Percentiles rank a stretch among this genome's conserved stretches.
phyloP scores from a whole-genome alignment of 2,888 invertebrate species.

The Melipona beecheii region DNA sequence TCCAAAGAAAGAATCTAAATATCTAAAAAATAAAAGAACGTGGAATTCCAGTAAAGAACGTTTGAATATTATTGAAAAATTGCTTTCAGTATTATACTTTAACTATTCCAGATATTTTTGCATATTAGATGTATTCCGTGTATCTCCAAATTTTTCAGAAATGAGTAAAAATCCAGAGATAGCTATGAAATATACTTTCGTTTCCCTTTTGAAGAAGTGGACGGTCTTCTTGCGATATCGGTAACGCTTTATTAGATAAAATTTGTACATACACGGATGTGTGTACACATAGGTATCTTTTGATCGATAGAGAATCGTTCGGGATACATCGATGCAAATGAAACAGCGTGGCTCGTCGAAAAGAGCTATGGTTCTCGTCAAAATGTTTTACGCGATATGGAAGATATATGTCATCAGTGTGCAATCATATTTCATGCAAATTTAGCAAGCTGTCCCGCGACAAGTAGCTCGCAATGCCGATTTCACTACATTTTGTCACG shows the following conservation, averaged over 20 bases:
- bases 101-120: not conserved
- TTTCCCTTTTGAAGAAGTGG: not conserved
- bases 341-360: conserved; percentile 43
- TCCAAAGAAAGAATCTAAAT: no score
- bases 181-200: conserved; percentile 17
- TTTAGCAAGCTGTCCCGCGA: conserved; percentile 38
- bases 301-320: not conserved
- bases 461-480: conserved; percentile 30
- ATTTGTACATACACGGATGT: not conserved
- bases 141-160: not conserved
- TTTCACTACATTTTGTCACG: conserved; percentile 10
- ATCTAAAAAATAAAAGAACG: not conserved
- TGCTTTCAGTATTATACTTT: no score
- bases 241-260: not conserved
- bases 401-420: conserved; percentile 61
- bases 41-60: not conserved
- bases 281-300: not conserved
- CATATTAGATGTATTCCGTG: not conserved
- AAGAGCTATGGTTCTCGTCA: conserved; percentile 66
- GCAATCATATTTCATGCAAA: conserved; percentile 68
- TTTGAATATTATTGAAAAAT: not conserved
- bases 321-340: conserved; percentile 60
- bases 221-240: conserved; percentile 2
- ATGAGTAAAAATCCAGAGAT: conserved; percentile 6
- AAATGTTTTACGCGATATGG: conserved; percentile 66